Conservation (phyloP, 2,113 vertebrate genomes). For the Megalops atlanticus region DNA sequence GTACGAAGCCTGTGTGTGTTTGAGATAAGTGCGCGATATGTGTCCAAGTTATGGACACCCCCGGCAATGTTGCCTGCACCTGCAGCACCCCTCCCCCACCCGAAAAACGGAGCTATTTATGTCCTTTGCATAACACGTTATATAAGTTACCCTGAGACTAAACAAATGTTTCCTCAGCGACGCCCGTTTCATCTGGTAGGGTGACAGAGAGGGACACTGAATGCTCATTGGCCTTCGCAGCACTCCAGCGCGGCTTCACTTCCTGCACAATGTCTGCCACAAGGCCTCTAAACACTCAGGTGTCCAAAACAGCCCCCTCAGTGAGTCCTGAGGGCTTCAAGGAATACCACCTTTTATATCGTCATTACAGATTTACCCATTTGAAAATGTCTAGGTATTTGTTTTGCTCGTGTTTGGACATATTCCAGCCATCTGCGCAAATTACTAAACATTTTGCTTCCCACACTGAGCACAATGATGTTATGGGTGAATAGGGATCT, state of each 20-base stretch:
- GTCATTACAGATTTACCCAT: not conserved
- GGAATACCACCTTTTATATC: too few species aligned
- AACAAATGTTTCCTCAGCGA: constrained; percentile 30
- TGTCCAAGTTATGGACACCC: too few species aligned
- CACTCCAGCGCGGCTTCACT: not conserved
- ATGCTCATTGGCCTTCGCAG: not conserved
- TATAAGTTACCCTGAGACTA: constrained; percentile 34
- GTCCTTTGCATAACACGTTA: constrained; percentile 32
- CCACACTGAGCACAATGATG: not conserved
- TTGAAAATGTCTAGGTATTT: not conserved
- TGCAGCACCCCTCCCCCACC: not conserved
- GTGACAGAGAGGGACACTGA: constrained; percentile 17
- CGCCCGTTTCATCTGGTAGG: constrained; percentile 22
- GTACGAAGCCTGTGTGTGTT: constrained; percentile 21
- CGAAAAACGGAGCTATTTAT: constrained; percentile 20
- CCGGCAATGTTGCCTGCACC: constrained; percentile 5
- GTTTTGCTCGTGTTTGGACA: not conserved
- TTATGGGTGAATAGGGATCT: not conserved
- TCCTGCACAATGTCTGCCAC: not conserved
- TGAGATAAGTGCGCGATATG: not conserved
- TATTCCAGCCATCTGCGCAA: too few species aligned
- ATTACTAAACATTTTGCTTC: not conserved
- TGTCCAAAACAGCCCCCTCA: too few species aligned
- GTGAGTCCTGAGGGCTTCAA: too few species aligned
- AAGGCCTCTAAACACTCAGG: not conserved